Conservation (phyloP, 2,113 vertebrate genomes). For the Stercorarius parasiticus region DNA sequence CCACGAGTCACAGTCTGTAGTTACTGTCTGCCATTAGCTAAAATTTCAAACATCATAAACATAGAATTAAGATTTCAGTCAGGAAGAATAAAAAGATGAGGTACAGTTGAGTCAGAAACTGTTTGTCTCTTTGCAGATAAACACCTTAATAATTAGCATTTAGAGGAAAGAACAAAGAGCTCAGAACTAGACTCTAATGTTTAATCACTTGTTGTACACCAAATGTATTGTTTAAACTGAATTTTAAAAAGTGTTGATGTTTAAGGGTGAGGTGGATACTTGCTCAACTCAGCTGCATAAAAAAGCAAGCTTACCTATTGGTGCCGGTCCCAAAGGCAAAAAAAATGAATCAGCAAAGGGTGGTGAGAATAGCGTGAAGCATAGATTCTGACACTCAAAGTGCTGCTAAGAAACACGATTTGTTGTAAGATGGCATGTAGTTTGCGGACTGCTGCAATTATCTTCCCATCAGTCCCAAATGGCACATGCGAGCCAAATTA, state of each 20-base stretch:
- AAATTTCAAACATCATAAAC: not conserved
- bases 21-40: not conserved
- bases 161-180: not conserved
- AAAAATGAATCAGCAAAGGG: not conserved
- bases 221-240: not conserved
- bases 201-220: not conserved
- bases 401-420: rapidly evolving
- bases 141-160: slow-evolving; percentile 16
- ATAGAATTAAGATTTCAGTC: slow-evolving; percentile 24
- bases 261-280: not conserved
- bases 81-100: slow-evolving; percentile 4
- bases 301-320: rapidly evolving
- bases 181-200: not conserved
- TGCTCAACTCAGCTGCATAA: not conserved
- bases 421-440: not conserved
- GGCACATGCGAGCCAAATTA: not conserved
- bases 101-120: not conserved
- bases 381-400: not conserved
- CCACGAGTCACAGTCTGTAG: not conserved
- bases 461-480: not conserved
- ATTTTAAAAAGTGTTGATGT: not conserved
- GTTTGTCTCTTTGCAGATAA: slow-evolving; percentile 1
- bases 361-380: not conserved
- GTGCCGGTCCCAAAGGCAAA: rapidly evolving
- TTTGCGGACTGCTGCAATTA: not conserved